A percentile compares a stretch with the other conserved stretches of the same genome.
phyloP scores from a whole-genome alignment of 2,113 vertebrate genomes.

The Notarius lentiginosus region DNA sequence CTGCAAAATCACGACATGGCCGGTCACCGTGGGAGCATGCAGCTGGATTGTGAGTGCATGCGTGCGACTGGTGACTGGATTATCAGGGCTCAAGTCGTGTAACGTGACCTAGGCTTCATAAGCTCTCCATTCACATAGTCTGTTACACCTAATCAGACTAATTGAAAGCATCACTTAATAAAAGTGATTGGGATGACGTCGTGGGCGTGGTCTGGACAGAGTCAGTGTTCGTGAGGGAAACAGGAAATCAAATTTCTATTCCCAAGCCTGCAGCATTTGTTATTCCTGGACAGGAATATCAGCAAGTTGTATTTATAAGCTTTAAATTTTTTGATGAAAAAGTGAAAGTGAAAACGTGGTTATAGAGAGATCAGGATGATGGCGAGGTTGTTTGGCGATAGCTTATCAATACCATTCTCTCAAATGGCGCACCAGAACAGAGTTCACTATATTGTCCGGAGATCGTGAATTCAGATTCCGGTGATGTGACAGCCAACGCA shows the following conservation, averaged over 20 bases:
- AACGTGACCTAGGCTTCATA: neutral
- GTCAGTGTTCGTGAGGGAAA: neutral
- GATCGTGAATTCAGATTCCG: neutral
- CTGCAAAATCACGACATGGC: neutral
- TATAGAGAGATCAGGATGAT: neutral
- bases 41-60: neutral
- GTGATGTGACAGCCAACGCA: neutral
- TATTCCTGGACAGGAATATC: neutral
- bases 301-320: neutral
- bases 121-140: no score
- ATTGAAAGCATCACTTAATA: neutral
- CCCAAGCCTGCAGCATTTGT: neutral
- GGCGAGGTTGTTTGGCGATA: neutral
- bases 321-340: neutral
- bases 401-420: neutral
- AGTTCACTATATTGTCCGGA: neutral
- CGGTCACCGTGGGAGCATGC: neutral
- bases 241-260: neutral
- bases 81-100: neutral
- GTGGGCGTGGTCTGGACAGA: neutral
- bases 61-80: neutral
- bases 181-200: neutral
- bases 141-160: neutral
- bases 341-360: neutral
- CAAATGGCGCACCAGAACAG: neutral